These are phyloP conservation scores for Platyrinchus mystaceus DNA, from an alignment of 2,797 vertebrate species.

Conservation along the genomic window DNA sequence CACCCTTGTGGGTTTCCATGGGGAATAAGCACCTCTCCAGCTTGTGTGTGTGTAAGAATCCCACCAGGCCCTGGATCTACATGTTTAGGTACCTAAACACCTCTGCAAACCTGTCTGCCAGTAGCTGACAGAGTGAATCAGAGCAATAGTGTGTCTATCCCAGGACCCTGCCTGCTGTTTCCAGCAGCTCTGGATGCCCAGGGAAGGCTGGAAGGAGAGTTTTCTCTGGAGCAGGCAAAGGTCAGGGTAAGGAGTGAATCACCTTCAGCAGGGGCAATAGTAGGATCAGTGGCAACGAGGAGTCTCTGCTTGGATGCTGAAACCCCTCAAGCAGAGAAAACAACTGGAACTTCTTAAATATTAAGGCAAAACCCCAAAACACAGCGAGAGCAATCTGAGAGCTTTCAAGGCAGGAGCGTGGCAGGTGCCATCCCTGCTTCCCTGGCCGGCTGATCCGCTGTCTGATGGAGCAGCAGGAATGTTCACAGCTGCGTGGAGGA, in stretches of 20 bases:
- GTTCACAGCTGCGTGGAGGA: constrained; percentile 35
- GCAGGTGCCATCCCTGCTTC: not conserved
- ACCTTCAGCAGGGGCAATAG: accelerated
- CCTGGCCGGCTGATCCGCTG: not conserved
- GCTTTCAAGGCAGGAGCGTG: not conserved
- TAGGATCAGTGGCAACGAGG: accelerated
- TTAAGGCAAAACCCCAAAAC: not conserved
- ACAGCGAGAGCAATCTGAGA: not conserved
- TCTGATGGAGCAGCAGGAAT: not conserved
- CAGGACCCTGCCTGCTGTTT: not conserved
- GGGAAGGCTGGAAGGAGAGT: not conserved
- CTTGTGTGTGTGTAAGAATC: not conserved
- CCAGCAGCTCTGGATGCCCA: not conserved
- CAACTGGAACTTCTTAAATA: not conserved
- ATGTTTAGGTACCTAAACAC: not conserved
- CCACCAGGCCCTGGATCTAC: not conserved
- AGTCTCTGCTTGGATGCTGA: not conserved
- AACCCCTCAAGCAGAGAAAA: not conserved
- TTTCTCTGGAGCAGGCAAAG: not conserved
- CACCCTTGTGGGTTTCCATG: not conserved
- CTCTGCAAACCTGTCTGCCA: not conserved
- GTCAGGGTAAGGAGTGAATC: not conserved
- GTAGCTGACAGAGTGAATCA: not conserved
- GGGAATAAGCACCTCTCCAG: not conserved
- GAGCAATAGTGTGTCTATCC: accelerated